Base-by-base conservation (phyloP, 2,888 invertebrate genomes). In the Peribatodes rhomboidaria region DNA sequence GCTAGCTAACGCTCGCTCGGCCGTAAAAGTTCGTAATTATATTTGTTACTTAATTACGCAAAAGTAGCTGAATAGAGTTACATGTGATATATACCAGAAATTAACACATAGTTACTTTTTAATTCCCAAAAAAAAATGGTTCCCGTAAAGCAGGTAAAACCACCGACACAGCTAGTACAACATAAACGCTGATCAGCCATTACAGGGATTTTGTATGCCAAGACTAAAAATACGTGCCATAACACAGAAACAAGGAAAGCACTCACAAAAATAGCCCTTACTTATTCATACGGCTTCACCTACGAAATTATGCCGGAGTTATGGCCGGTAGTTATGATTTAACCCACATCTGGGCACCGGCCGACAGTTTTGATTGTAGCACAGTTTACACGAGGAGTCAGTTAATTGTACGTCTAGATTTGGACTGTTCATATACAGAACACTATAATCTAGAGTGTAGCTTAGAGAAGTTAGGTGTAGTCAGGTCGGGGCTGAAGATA, bases 321-420 rank as follows among this genome's bases (percentile, higher is more conserved):
- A 62, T 42, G 33, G 55, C 13, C 22, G 22, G 20, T 37, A 52
- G 62, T 57, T 57, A 64, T 65, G 65, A 67, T 64, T 67, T 65
- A 56, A 41, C 56, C 58, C 58, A 27, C 46, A 42, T 65, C 39
- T 57, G 62, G 49, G 50, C 58, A 68, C 59, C 61, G 16, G 64
- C 56, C 47, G 49, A 42, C 49, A 14, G 31, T 27, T n/a, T 41
- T 27, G 27, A 47, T 16, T 22, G 9, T 20, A 14, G 9, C 18
- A 6, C n/a, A 0, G 2, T 10, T 44, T 8, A 20, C 11, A 61
- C 47, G 33, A 20, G 37, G 39, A 53, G 39, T 33, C 16, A 63
- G 31, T n/a, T 55, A 31, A 1, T 9, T 50, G 16, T 35, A n/a
- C 1, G 33, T 16, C 11, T 8, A 13, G 33, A 35, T 47, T 47